These are phyloP conservation scores for Ectemnius cavifrons DNA, from an alignment of 2,888 invertebrate genomes.

Conservation along the genomic window DNA sequence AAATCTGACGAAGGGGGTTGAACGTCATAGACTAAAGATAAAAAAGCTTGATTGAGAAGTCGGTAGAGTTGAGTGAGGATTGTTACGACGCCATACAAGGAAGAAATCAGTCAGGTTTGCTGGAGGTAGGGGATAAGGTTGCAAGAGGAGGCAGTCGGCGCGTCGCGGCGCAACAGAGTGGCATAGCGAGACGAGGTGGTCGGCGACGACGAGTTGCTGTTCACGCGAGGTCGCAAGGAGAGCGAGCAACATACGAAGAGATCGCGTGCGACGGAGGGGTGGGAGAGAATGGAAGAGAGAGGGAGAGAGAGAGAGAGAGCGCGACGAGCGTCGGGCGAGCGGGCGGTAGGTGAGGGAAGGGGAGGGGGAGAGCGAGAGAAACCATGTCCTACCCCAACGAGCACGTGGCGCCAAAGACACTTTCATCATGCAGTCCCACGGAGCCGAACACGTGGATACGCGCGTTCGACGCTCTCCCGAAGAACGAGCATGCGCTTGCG, in stretches of 20 bases:
- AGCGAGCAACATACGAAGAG: conserved; percentile 23
- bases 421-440: conserved; percentile 69
- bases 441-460: conserved; percentile 69
- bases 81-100: too few species aligned
- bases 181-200: not conserved
- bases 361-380: conserved; percentile 49
- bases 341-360: conserved; percentile 40
- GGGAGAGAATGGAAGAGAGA: conserved; percentile 36
- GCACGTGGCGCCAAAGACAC: conserved; percentile 69
- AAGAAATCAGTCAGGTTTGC: too few species aligned
- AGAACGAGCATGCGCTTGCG: conserved; percentile 71
- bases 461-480: conserved; percentile 66
- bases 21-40: too few species aligned
- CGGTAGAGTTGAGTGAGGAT: too few species aligned
- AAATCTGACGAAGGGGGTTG: too few species aligned
- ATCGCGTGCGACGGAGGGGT: conserved; percentile 45
- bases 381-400: conserved; percentile 73
- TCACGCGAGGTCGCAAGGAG: conserved; percentile 43
- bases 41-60: too few species aligned
- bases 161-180: not conserved
- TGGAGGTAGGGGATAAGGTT: too few species aligned
- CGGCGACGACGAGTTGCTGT: conserved; percentile 33
- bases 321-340: conserved; percentile 41
- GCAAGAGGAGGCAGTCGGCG: too few species aligned
- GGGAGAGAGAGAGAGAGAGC: conserved; percentile 29